Evolutionary conservation across 2,888 invertebrate species (phyloP).

Genomic region (Drosophila robusta): DNA sequence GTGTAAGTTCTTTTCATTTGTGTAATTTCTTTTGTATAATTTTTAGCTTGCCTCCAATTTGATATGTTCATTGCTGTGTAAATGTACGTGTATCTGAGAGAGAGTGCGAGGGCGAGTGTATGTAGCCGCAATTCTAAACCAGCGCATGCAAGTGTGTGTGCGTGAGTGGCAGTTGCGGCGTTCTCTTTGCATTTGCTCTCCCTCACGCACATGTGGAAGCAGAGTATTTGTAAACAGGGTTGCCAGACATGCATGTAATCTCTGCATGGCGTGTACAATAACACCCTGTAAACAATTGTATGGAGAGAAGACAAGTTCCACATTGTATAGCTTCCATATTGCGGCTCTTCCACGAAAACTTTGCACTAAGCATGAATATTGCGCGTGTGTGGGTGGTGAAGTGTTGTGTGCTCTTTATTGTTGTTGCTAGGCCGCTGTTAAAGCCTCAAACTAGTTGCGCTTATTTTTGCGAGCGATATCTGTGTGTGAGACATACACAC

Average conservation of each 20-base stretch:
- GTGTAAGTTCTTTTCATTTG: conserved; percentile 48
- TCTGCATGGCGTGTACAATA: conserved; percentile 14
- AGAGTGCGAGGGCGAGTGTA: conserved; percentile 31
- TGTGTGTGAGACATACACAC: conserved; percentile 17
- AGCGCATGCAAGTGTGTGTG: conserved; percentile 32
- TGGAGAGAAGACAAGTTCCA: conserved; percentile 52
- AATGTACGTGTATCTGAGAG: conserved; percentile 22
- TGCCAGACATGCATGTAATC: conserved; percentile 54
- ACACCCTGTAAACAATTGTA: conserved; percentile 47
- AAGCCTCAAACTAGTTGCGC: conserved; percentile 75
- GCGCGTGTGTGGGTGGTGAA: conserved; percentile 51
- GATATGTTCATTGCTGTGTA: conserved; percentile 54
- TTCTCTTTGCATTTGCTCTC: conserved; percentile 51
- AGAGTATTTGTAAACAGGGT: conserved; percentile 62
- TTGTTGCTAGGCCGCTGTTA: conserved; percentile 48
- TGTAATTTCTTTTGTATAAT: conserved; percentile 77
- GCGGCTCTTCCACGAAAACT: conserved; percentile 30
- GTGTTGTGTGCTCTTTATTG: conserved; percentile 26
- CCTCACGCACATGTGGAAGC: conserved; percentile 73
- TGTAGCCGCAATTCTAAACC: conserved; percentile 70
- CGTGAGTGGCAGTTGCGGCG: conserved; percentile 37
- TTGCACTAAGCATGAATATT: conserved; percentile 25
- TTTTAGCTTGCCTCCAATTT: conserved; percentile 67
- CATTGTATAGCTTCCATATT: conserved; percentile 35
- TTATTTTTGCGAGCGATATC: conserved; percentile 36